phyloP scores from a whole-genome alignment of 2,113 vertebrate genomes.

The Tupaia chinensis region DNA sequence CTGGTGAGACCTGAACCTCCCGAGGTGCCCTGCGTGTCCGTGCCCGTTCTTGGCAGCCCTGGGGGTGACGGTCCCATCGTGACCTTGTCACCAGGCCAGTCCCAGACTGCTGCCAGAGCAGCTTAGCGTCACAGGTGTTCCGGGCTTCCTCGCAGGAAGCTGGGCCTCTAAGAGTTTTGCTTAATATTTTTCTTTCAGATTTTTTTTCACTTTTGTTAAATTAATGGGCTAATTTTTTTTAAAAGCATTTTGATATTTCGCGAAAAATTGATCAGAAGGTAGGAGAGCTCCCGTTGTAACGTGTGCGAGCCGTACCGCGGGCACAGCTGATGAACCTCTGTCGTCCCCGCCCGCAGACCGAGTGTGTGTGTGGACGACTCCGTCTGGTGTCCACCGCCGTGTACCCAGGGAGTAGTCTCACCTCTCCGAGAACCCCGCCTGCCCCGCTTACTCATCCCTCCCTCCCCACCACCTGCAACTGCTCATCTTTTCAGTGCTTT shows the following conservation, averaged over 20 bases:
- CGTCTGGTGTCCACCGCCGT: no score
- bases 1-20: background rate
- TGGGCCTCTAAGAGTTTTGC: background rate
- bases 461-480: background rate
- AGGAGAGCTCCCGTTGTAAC: accelerated
- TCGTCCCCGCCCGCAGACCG: no score
- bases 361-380: no score
- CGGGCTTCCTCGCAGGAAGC: accelerated
- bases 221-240: background rate
- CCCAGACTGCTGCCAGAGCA: no score
- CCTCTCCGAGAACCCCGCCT: accelerated
- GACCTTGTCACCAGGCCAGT: no score
- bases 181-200: no score
- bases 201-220: background rate
- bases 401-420: no score
- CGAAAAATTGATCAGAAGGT: background rate
- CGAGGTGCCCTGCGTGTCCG: accelerated
- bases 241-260: background rate
- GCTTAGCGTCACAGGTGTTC: background rate
- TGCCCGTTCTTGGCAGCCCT: accelerated
- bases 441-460: background rate
- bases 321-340: no score
- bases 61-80: background rate
- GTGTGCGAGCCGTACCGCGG: no score
- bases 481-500: background rate